Base-by-base conservation (phyloP, 2,113 vertebrate genomes). In the Gymnobelideus leadbeateri region DNA sequence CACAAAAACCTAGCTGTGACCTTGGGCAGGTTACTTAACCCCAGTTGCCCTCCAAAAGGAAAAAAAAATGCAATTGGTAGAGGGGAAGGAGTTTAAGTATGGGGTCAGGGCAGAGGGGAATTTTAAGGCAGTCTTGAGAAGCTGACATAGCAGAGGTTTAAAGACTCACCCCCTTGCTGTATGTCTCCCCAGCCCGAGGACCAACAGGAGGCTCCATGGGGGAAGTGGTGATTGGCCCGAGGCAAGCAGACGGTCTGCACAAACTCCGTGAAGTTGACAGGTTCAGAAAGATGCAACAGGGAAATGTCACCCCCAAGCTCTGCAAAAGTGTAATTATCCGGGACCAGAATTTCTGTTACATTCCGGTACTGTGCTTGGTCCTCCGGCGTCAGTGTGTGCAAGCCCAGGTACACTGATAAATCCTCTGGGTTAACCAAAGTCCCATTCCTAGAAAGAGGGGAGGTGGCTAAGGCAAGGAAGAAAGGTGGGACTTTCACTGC, bases 161-260 rank as follows among this genome's bases (percentile, higher is more conserved):
- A n/a, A 26, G 89, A 89, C 57, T 37, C 26, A 47, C 12, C 37
- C 3, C 5, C 24, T 14, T 68, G 28, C 2, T 68, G 61, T 5
- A 97, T 7, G 90, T 97, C 84, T 9, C 98, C 98, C 98, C 97
- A 98, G 91, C 98, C 98, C 0, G 97, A 97, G 95, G 97, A 97
- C 97, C 98, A 97, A 93, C 98, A 98, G 52, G 96, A 25, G 1
- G 96, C 89, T 57, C 98, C 97, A 1, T 47, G 95, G 1, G 50
- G 91, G 49, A 98, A 97, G 91, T 24, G 97, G 91, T 98, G 98
- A 21, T 96, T 93, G 91, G 97, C 94, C 1, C 96, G 97, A 43
- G 98, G 98, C 95, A 98, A 94, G 95, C 98, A 98, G 55, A 98
- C 28, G 0, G 97, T 95, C 50, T 31, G 55, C 91, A 97, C 97